Evolutionary conservation across 2,113 vertebrate genomes (phyloP).

Genomic region (Mormyrus lacerda): DNA sequence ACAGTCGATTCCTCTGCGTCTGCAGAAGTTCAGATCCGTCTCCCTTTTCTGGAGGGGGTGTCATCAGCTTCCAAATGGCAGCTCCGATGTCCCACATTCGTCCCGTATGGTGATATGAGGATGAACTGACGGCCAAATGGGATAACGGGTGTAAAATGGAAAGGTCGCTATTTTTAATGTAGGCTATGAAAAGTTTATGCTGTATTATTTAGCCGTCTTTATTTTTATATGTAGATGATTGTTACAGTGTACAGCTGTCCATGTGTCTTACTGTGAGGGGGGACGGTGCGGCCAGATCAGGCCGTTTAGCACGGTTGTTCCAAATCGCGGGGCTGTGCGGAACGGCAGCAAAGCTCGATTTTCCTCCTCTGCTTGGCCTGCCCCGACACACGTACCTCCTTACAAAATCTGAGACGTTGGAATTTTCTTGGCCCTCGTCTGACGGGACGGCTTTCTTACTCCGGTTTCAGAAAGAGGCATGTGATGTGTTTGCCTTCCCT

Average conservation of each 20-base stretch:
- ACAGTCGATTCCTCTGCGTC: not conserved
- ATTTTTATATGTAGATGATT: slow-evolving; percentile 21
- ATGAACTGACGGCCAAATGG: not conserved
- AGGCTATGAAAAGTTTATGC: not conserved
- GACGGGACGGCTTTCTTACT: not conserved
- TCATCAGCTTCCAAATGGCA: not conserved
- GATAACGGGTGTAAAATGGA: not conserved
- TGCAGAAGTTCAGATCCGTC: not conserved
- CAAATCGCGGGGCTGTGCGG: not conserved
- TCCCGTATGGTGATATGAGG: not conserved
- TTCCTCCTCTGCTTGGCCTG: not conserved
- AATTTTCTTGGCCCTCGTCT: not conserved
- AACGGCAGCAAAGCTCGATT: not conserved
- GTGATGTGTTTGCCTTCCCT: not conserved
- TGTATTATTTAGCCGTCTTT: slow-evolving; percentile 13
- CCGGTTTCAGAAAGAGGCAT: not conserved
- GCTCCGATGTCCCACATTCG: not conserved
- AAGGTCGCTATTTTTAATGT: slow-evolving; percentile 1
- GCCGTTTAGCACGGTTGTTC: not conserved
- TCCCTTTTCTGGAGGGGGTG: not conserved
- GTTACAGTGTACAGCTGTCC: slow-evolving; percentile 10
- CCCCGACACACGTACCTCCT: not conserved
- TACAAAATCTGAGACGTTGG: not conserved
- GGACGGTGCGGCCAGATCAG: not conserved
- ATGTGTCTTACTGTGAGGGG: not conserved